Conservation (phyloP, 2,113 vertebrate genomes). For the Rhea americana region DNA sequence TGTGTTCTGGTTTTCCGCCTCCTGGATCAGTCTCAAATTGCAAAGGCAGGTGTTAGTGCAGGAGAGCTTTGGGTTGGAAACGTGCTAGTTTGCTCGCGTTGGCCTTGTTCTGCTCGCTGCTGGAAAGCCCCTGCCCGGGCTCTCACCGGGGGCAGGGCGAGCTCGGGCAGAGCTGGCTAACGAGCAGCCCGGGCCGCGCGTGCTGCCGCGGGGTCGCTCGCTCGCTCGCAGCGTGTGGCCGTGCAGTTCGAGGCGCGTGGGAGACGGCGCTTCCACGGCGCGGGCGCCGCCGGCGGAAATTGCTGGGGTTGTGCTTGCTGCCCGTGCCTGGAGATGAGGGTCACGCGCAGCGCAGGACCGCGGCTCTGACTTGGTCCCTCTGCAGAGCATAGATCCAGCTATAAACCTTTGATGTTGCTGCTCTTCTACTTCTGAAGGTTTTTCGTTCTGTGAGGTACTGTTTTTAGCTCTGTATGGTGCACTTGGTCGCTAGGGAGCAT, state of each 20-base stretch:
- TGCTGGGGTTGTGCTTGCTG: background rate
- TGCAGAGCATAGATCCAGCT: no score
- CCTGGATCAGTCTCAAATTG: background rate
- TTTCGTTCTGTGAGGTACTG: no score
- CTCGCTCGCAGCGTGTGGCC: no score
- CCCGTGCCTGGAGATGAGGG: background rate
- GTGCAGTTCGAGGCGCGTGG: background rate
- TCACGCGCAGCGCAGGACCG: background rate
- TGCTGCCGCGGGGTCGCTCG: no score
- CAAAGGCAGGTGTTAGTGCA: no score
- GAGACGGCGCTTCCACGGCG: background rate
- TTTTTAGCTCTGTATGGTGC: no score
- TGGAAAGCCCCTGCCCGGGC: background rate
- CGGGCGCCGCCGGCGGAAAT: background rate
- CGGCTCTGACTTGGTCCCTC: background rate
- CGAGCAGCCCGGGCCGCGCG: rapidly evolving
- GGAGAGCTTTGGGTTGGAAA: background rate
- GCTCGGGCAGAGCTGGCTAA: no score
- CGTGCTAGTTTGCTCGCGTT: rapidly evolving
- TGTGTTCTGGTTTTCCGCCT: background rate
- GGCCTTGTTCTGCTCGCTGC: background rate
- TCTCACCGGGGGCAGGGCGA: background rate
- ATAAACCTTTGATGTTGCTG: no score
- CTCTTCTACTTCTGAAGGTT: no score
- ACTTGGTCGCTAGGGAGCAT: no score